Evolutionary conservation across 2,888 invertebrate species (phyloP).

Genomic region (Labia minor): DNA sequence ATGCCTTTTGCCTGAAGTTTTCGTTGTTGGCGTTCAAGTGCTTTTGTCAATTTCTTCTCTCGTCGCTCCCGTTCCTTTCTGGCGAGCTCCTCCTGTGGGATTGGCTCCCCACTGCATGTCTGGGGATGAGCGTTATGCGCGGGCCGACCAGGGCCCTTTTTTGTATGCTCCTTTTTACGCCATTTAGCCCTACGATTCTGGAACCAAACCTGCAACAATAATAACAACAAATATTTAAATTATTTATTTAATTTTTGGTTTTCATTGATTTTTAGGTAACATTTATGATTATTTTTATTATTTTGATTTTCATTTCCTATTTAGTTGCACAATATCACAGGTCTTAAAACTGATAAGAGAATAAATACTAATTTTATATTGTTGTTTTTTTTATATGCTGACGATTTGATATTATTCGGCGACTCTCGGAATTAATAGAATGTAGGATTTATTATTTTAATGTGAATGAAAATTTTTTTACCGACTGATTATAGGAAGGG

Average conservation of each 20-base stretch:
- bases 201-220: slow-evolving; percentile 85
- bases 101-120: slow-evolving; percentile 93
- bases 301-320: no score
- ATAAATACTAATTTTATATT: no score
- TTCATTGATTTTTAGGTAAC: neutral
- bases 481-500: no score
- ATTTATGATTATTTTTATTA: no score
- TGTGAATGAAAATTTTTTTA: no score
- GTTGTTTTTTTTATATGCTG: no score
- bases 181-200: slow-evolving; percentile 98
- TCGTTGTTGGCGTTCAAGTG: slow-evolving; percentile 80
- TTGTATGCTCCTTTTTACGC: slow-evolving; percentile 98
- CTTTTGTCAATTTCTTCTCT: slow-evolving; percentile 84
- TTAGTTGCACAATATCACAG: no score
- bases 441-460: no score
- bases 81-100: slow-evolving; percentile 79
- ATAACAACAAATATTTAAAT: slow-evolving; percentile 21
- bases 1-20: slow-evolving; percentile 86
- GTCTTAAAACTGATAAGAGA: no score
- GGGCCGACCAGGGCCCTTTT: slow-evolving; percentile 95
- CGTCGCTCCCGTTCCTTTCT: slow-evolving; percentile 78
- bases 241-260: neutral
- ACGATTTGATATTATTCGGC: no score
- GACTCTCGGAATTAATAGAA: no score
- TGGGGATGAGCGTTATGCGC: slow-evolving; percentile 98